Conservation (phyloP, 2,797 vertebrate species). For the Miichthys miiuy region DNA sequence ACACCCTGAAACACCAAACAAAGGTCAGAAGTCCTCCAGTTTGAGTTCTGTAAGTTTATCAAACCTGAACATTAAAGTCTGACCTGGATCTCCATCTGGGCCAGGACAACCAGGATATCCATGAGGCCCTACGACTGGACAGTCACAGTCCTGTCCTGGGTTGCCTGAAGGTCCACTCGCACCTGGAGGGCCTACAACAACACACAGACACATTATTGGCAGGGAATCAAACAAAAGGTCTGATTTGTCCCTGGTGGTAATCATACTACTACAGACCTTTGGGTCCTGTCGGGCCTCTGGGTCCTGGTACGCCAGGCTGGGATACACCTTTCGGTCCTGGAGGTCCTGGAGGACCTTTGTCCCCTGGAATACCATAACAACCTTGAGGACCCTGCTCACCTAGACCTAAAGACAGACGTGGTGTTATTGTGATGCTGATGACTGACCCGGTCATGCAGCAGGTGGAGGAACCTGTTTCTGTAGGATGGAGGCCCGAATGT, state of each 20-base stretch:
- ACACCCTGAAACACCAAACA: slow-evolving; percentile 67
- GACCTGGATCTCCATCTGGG: slow-evolving; percentile 78
- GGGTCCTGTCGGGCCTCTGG: slow-evolving; percentile 68
- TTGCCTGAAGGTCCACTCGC: slow-evolving; percentile 66
- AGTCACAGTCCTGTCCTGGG: slow-evolving; percentile 71
- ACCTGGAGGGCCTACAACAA: slow-evolving; percentile 75
- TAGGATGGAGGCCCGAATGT: too few species aligned
- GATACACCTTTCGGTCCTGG: slow-evolving; percentile 67
- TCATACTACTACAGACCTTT: slow-evolving; percentile 64
- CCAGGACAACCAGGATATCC: slow-evolving; percentile 78
- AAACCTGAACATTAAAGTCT: neutral
- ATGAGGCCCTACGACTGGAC: slow-evolving; percentile 44
- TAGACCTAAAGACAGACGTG: slow-evolving; percentile 64
- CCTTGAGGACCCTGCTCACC: slow-evolving; percentile 63
- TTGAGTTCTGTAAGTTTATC: neutral
- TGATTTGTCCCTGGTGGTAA: neutral
- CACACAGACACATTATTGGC: slow-evolving; percentile 2
- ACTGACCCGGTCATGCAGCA: too few species aligned
- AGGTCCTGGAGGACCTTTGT: slow-evolving; percentile 74
- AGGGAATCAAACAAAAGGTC: neutral
- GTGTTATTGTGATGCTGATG: neutral
- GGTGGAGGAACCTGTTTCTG: too few species aligned
- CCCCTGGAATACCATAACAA: slow-evolving; percentile 69
- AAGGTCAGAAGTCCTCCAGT: slow-evolving; percentile 6
- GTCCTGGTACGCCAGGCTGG: slow-evolving; percentile 69